A percentile compares a stretch with the other conserved stretches of the same genome.
These are phyloP conservation scores for Pelochelys cantorii DNA, from an alignment of 2,797 vertebrate genomes.

Conservation along the genomic window DNA sequence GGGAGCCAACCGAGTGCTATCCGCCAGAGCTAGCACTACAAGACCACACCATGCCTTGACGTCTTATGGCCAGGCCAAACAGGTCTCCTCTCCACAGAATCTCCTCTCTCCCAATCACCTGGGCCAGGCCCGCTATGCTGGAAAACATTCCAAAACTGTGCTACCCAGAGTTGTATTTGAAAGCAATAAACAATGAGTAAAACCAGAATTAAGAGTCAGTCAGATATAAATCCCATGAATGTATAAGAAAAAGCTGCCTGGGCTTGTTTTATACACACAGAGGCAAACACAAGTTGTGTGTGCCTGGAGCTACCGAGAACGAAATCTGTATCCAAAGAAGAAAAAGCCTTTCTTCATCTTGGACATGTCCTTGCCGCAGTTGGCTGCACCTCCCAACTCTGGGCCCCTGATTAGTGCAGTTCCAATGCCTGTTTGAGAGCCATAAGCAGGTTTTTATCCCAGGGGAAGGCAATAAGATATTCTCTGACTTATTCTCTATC, in stretches of 20 bases:
- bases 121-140: not conserved
- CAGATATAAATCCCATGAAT: not conserved
- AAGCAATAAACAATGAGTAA: not conserved
- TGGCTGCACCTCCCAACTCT: not conserved
- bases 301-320: not conserved
- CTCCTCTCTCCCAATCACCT: not conserved
- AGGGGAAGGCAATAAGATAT: too few relatives aligned
- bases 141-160: not conserved
- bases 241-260: not conserved
- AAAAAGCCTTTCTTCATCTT: not conserved
- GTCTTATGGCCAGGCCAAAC: not conserved
- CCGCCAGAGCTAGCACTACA: not conserved
- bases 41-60: not conserved
- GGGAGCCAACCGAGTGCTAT: not conserved
- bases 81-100: not conserved
- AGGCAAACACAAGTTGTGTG: not conserved
- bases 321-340: not conserved
- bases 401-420: not conserved
- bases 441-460: not conserved
- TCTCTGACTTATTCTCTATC: too few relatives aligned
- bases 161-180: not conserved
- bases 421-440: not conserved
- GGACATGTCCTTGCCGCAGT: not conserved
- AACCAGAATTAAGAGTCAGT: not conserved
- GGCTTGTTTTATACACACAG: not conserved